Evolutionary conservation across 2,113 vertebrate genomes (phyloP).

Genomic region (Colius striatus): DNA sequence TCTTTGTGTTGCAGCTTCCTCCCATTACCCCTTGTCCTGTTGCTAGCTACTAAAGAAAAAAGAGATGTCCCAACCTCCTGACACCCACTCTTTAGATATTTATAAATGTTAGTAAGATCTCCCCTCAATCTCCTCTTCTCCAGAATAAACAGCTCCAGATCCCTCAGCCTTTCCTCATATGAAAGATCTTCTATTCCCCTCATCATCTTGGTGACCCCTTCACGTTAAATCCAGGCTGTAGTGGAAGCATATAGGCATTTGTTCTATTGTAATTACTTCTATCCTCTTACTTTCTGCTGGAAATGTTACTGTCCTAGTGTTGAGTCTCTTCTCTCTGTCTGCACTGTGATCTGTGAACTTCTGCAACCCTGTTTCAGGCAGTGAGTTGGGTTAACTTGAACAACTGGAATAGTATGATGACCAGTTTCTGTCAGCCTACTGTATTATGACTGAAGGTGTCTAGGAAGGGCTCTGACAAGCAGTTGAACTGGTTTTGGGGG

Average conservation of each 20-base stretch:
- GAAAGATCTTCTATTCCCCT: too few species aligned
- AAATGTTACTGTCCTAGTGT: accelerated
- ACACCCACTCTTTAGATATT: too few species aligned
- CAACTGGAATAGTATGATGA: not conserved
- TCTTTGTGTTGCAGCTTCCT: too few species aligned
- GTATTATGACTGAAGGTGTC: not conserved
- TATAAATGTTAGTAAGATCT: too few species aligned
- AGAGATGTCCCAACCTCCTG: too few species aligned
- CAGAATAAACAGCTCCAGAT: too few species aligned
- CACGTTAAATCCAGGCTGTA: not conserved
- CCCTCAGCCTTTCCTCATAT: too few species aligned
- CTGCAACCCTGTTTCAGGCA: not conserved
- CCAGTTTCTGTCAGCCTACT: not conserved
- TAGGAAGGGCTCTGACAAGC: not conserved
- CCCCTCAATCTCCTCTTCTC: too few species aligned
- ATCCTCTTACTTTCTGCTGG: not conserved
- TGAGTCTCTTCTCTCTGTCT: not conserved
- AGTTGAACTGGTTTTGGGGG: not conserved
- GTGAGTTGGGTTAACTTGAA: not conserved
- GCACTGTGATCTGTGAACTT: not conserved
- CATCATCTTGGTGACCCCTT: too few species aligned
- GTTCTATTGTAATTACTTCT: not conserved
- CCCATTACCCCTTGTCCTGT: too few species aligned
- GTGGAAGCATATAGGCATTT: not conserved
- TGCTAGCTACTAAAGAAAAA: too few species aligned